A percentile compares a stretch with the other conserved stretches of the same genome.
phyloP scores from a whole-genome alignment of 2,113 vertebrate genomes.

The Zeus faber region DNA sequence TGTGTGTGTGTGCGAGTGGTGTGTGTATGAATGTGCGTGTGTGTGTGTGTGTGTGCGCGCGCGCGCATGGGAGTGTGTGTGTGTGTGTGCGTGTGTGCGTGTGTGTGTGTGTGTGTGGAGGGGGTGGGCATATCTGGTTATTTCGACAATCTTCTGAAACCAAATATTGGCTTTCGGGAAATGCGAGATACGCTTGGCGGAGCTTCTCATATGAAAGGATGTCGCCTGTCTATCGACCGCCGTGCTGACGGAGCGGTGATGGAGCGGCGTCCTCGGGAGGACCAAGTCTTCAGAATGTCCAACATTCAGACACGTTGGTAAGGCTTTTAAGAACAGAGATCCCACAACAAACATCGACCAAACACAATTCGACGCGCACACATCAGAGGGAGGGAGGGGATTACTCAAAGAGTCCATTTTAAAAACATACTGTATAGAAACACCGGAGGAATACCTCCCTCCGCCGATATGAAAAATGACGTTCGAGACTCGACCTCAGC shows the following conservation, averaged over 20 bases:
- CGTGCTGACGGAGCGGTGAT: neutral
- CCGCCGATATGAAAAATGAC: conserved; percentile 50
- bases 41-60: too few relatives aligned
- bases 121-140: too few relatives aligned
- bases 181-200: conserved; percentile 5
- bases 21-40: too few relatives aligned
- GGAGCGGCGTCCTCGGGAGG: neutral
- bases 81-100: too few relatives aligned
- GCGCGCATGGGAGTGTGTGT: too few relatives aligned
- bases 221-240: conserved; percentile 20
- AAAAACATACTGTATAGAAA: conserved; percentile 33
- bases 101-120: too few relatives aligned
- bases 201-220: conserved; percentile 35
- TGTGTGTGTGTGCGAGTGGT: too few relatives aligned
- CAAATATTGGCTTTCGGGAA: conserved; percentile 46
- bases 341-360: conserved; percentile 47
- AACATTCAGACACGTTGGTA: conserved; percentile 55
- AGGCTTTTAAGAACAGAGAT: conserved; percentile 69
- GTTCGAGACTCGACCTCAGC: conserved; percentile 41
- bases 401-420: conserved; percentile 34
- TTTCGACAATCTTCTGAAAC: conserved; percentile 37
- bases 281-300: conserved; percentile 18
- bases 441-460: conserved; percentile 33
- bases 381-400: conserved; percentile 32
- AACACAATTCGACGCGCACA: conserved; percentile 51